Base-by-base conservation (phyloP, 2,888 invertebrate species). In the Malthinus flaveolus region DNA sequence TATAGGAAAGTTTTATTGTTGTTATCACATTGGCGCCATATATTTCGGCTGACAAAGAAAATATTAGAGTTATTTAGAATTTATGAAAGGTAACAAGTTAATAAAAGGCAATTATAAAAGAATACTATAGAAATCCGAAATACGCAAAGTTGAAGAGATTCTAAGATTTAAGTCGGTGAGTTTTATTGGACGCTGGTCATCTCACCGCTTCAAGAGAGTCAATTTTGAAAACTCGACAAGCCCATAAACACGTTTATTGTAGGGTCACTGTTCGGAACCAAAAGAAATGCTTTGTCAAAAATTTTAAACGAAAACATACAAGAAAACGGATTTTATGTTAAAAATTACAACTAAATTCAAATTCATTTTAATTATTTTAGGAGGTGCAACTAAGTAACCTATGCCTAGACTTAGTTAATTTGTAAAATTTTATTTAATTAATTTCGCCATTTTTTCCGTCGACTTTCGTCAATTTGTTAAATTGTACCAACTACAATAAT, bases 231-330 rank as follows among this genome's bases (percentile, higher is more conserved):
- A 59, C 62, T 62, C 66, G 65, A 62, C 61, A 56, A 56, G 33
- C 47, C 52, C 62, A 58, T 66, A 67, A 67, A 67, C 52, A 59
- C 60, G 55, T 65, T 67, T 67, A 66, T 65, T 58, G 58, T 61
- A 49, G 54, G 50, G 59, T 59, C 59, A 59, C 23, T 47, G 54
- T 55, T 59, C 59, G 54, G 15, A 53, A 42, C 39, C 10, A n/a
- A 23, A 39, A 39, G n/a, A 23, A n/a, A 13, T 42, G 13, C 15
- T 11, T 39, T 9, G 7, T 15, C 23, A 23, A 23, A 23, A 23
- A 23, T 23, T 23, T 23, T 23, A 2, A 23, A 23, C 23, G 5
- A 23, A 3, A 23, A 23, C 23, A 23, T 23, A 5, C 23, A 2
- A 23, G 23, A 23, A 23, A 3, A 23, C 23, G 23, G 23, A 23